Conservation (phyloP, 1,140 invertebrate genomes). For the Rhopalosiphum maidis region DNA sequence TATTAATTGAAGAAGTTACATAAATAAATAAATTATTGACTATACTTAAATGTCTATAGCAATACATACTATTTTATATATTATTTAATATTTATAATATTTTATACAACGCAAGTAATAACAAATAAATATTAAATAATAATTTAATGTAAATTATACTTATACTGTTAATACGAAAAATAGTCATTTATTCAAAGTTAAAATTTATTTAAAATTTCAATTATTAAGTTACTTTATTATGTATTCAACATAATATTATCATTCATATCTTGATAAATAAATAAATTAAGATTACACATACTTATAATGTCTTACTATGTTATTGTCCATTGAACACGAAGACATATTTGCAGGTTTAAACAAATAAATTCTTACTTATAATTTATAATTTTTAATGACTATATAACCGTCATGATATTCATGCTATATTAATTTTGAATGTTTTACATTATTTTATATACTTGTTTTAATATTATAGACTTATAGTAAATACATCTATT, state of each 20-base stretch:
- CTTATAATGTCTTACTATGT: background rate
- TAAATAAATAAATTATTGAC: background rate
- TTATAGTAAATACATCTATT: background rate
- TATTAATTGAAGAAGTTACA: background rate
- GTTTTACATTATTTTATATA: background rate
- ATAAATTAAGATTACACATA: background rate
- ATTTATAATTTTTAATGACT: background rate
- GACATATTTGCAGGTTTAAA: too few relatives aligned
- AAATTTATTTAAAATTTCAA: background rate
- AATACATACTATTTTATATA: background rate
- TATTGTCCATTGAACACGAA: background rate
- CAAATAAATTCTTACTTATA: background rate
- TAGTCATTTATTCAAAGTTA: background rate
- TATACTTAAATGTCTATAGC: background rate
- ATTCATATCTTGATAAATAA: background rate
- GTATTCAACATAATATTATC: background rate
- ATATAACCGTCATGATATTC: background rate
- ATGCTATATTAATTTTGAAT: background rate
- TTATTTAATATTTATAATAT: background rate
- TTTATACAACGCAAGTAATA: background rate
- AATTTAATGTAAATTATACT: background rate
- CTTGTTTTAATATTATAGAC: background rate
- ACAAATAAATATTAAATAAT: background rate
- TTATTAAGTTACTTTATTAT: background rate
- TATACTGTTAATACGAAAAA: background rate